Evolutionary conservation across 2,888 invertebrate genomes (phyloP).

Genomic region (Anthrax anthrax): DNA sequence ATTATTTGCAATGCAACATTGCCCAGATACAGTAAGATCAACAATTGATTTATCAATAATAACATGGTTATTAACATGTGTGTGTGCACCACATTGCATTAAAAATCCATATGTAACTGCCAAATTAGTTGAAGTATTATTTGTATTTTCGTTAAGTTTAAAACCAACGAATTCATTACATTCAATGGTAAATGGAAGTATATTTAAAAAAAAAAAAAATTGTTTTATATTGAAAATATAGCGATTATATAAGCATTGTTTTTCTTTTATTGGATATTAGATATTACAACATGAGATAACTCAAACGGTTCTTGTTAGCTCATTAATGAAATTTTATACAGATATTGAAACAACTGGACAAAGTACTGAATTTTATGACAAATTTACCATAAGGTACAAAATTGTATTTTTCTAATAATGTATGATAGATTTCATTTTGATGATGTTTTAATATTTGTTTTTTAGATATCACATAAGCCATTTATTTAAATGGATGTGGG

Average conservation of each 20-base stretch:
- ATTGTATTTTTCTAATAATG: background rate
- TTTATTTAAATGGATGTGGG: conserved; percentile 94
- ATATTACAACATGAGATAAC: conserved; percentile 82
- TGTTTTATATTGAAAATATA: conserved; percentile 3
- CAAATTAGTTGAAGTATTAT: conserved; percentile 84
- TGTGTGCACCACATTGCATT: conserved; percentile 81
- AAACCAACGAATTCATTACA: conserved; percentile 35
- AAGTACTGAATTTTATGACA: conserved; percentile 97
- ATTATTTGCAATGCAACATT: conserved; percentile 77
- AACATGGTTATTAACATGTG: conserved; percentile 75
- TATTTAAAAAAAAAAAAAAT: background rate
- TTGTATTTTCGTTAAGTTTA: conserved; percentile 60
- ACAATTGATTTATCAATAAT: conserved; percentile 70
- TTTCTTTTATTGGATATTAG: conserved; percentile 40
- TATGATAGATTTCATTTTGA: too few species aligned
- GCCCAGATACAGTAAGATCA: conserved; percentile 57
- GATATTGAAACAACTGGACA: conserved; percentile 96
- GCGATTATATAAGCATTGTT: background rate
- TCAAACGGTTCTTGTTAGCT: conserved; percentile 67
- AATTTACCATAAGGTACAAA: conserved; percentile 79
- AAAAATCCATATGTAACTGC: conserved; percentile 95
- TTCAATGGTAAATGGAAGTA: conserved; percentile 20
- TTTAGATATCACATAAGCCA: conserved; percentile 82
- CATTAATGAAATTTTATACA: conserved; percentile 96
- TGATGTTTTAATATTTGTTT: conserved; percentile 1